Evolutionary conservation across 2,888 invertebrate species (phyloP), one percentile per base, ranked within the genome.

Genomic region (Diabrotica balteata): DNA sequence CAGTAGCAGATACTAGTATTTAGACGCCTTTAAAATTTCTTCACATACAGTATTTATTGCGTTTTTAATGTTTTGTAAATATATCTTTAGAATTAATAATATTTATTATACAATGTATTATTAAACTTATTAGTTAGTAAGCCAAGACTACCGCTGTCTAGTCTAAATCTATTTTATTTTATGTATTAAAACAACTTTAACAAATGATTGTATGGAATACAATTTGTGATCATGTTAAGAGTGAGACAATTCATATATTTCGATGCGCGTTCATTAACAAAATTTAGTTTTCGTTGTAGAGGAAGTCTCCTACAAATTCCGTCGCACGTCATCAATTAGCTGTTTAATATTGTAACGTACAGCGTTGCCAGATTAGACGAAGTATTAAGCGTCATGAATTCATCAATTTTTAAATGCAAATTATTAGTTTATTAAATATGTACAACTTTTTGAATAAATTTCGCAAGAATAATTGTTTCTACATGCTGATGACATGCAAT

Each of bases 1-100:
- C 74, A 80, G 79, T 75, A 68, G 72, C 73, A 80, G 81, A 79
- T 82, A 81, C 75, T 82, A 77, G 67, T 58, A 62, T 50, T 53
- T 53, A 62, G 62, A 47, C 49, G 50, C 50, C 42, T 64, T 63
- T 11, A 64, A 64, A 64, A 46, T 11, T 32, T 45, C 55, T 32
- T 32, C 32, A 32, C 51, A 51, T 11, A 61, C 70, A 72, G 70
- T 70, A 72, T 72, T 72, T 60, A 63, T 70, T 70, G 58, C 69
- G 60, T 71, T 73, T 73, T 72, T 70, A 68, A 68, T 54, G 51
- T 72, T 71, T 73, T 75, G 73, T 73, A 67, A 62, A 69, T 70
- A 68, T 71, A 52, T 46, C 52, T 63, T 71, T 61, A 67, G 62
- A 42, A 52, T 62, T 67, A 62, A 46, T 59, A 58, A 68, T 65